Evolutionary conservation across 1,140 invertebrate genomes (phyloP), one percentile per base, ranked within the genome.

Genomic region (Cydia splendana): DNA sequence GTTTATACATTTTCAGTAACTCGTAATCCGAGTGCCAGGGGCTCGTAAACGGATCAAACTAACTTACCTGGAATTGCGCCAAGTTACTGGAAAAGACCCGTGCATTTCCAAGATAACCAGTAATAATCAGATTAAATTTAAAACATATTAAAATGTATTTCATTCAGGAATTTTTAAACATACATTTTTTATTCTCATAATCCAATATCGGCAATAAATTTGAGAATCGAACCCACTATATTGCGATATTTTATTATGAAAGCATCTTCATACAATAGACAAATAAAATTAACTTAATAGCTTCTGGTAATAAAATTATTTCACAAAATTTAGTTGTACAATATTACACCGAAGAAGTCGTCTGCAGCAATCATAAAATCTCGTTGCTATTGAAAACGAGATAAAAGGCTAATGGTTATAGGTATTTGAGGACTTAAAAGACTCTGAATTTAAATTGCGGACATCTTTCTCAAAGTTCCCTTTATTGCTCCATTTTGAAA

Each of bases 401-500:
- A 71, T 71, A 71, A 71, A 71, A n/a, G 34, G 15, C 67, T 71
- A 71, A 71, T 71, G 67, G 67, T 38, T 71, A 38, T 12, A n/a
- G n/a, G n/a, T n/a, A 42, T 71, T 71, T 24, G 34, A 42, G 18
- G 15, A n/a, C 34, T 71, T 45, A 20, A 71, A 38, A 42, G 67
- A 71, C 67, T 71, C 15, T n/a, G 67, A 71, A 71, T 71, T 38
- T 24, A 71, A 71, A 71, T 71, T 18, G 67, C 30, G 34, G 67
- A 71, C 67, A 45, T 71, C 67, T 42, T 71, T 71, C 34, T 10
- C 15, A 34, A 71, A 71, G 67, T 71, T 38, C 67, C 34, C n/a
- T 71, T 71, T 71, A 71, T 71, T 71, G n/a, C 67, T 71, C 30
- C 34, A 38, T 71, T 71, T 71, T 71, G 34, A 71, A 24, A 24